Percentiles rank a stretch among this genome's conserved stretches.
Evolutionary conservation across 2,888 invertebrate genomes (phyloP).

Genomic region (Trichogramma dendrolimi): DNA sequence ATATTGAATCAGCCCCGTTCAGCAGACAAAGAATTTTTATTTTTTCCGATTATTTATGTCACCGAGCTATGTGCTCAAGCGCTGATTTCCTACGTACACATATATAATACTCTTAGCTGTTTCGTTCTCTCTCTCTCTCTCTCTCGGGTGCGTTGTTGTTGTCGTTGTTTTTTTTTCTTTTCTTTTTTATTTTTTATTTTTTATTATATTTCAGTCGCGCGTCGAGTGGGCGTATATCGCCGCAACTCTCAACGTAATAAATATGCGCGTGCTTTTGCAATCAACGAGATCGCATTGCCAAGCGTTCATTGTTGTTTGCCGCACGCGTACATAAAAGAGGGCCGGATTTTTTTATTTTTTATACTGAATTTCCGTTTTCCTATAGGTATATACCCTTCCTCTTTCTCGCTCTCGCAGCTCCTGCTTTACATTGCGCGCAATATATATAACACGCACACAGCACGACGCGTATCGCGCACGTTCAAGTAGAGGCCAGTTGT

Average conservation of each 20-base stretch:
- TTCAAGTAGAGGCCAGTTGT: too few relatives aligned
- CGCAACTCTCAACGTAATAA: slow-evolving; percentile 3
- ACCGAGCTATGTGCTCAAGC: background rate
- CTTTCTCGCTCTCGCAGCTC: too few relatives aligned
- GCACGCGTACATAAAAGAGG: background rate
- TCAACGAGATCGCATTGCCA: slow-evolving; percentile 4
- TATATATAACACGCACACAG: too few relatives aligned
- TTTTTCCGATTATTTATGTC: slow-evolving; percentile 16
- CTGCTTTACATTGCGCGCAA: too few relatives aligned
- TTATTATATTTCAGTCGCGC: background rate
- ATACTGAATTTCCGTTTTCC: background rate
- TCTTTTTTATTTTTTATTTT: slow-evolving; percentile 9
- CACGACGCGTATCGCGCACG: too few relatives aligned
- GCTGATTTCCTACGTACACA: slow-evolving; percentile 11
- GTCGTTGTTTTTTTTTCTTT: background rate
- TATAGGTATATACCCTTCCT: too few relatives aligned
- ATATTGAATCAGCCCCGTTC: slow-evolving; percentile 21
- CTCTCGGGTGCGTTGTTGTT: background rate
- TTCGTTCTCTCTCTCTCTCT: background rate
- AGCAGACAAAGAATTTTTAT: background rate
- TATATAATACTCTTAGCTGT: too few relatives aligned
- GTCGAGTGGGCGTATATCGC: background rate
- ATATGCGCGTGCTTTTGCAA: slow-evolving; percentile 12
- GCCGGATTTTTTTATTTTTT: background rate
- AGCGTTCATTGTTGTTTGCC: background rate